Base-by-base conservation (phyloP, 1,140 invertebrate species). In the Wasmannia auropunctata region DNA sequence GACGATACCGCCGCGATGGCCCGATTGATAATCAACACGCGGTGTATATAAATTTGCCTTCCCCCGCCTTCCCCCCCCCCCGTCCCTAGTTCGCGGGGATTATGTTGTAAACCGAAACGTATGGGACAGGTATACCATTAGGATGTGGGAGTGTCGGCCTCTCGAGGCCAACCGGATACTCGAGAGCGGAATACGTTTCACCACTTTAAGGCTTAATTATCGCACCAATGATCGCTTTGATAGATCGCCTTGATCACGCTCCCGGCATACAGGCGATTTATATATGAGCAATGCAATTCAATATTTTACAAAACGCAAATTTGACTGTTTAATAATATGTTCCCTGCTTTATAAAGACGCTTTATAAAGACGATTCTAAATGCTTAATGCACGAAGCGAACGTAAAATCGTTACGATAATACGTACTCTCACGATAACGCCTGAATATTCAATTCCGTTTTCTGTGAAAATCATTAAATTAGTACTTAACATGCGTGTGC, bases 11-110 rank as follows among this genome's bases (percentile, higher is more conserved):
- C 22, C 28, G 37, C 69, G 87, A 88, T 88, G 63, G 87, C 11
- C 16, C 65, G 58, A 28, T 85, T 58, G 87, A 88, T 88, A 85
- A 88, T 88, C 84, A 87, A 49, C 65, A 51, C 16, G 22, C 67
- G 10, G 25, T 83, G 54, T n/a, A 83, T n/a, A 83, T 83, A 58
- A 74, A 72, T 74, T 74, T 58, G 14, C 37, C 43, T 56, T 37
- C 22, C 49, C n/a, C n/a, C n/a, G n/a, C n/a, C n/a, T n/a, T n/a
- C n/a, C n/a, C n/a, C n/a, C n/a, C n/a, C n/a, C 19, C 34, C 10
- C 37, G 6, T 43, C 10, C 22, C 7, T 14, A 19, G 25, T 19
- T 72, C 10, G 51, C 25, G 54, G 79, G 60, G 69, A 83, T 83
- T 83, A 83, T 46, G 79, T 83, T 83, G 79, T 83, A 83, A 83